Base-by-base conservation (phyloP, 2,797 vertebrate species). In the Artibeus jamaicensis region DNA sequence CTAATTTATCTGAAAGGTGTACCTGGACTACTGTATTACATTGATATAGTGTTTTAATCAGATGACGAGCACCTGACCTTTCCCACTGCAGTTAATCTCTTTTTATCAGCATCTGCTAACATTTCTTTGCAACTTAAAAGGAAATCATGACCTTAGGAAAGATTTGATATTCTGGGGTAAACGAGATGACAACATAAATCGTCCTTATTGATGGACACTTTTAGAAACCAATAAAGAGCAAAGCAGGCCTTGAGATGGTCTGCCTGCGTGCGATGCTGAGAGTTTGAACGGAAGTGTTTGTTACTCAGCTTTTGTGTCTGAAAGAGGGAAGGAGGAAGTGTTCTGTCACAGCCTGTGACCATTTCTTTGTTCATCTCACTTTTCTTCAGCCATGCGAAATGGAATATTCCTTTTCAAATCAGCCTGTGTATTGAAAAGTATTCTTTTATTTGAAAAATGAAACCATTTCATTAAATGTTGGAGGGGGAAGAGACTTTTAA, bases 171-270 rank as follows among this genome's bases (percentile, higher is more conserved):
- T 87, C 92, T 82, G 79, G 50, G 68, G 16, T 92, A 9, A 71
- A 65, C 92, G 77, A 96, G 81, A 96, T 97, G 81, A 76, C 83
- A 85, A 46, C 88, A 82, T 93, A 90, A 92, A 88, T 93, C 92
- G 92, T 50, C 26, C 59, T 77, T 82, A 92, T 68, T 92, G 94
- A 73, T 85, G 92, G 68, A 92, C 6, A 34, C 48, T 68, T 93
- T 93, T 85, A 88, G 81, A 91, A 94, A 93, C 74, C 18, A 93
- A 53, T 95, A 87, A 73, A 81, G 44, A 95, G 9, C 44, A 46
- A 42, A 68, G n/a, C 59, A 89, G 53, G 12, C 39, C 34, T 24
- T 44, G 16, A n/a, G 50, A 10, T 21, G 77, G 65, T 81, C 88
- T 22, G 4, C 53, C 86, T 57, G 16, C 16, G 18, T 57, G 16